Base-by-base conservation (phyloP, 92 coral and sea anemone species). In the Chrysogorgia sp. region DNA sequence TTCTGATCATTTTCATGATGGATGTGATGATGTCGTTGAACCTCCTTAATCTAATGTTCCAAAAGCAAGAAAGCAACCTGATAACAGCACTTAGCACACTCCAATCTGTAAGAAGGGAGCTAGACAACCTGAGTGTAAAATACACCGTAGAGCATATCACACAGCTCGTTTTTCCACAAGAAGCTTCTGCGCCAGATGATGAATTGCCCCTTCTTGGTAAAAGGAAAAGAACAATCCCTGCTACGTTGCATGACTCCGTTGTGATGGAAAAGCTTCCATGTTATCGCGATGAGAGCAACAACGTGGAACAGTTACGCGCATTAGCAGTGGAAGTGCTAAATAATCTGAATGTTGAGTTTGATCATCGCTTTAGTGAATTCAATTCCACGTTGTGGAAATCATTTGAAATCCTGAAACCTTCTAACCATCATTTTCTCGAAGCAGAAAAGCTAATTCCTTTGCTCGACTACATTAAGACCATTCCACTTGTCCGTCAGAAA, bases 71-170 rank as follows among this genome's bases (percentile, higher is more conserved):
- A 3, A 35, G 55, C 31, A 37, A 66, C 31, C 31, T 35, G 29
- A 35, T 35, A 22, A 66, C 74, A 66, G 53, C 74, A 37, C 74
- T 66, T 66, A 35, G 74, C 30, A 35, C 53, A 66, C 74, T 66
- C 1, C 22, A 66, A 40, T 66, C 75, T 41, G 58, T 68, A 10
- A 68, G 75, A 68, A 41, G 50, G 21, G 58, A 68, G 37, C 58
- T 68, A 68, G 58, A 68, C 28, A n/a, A 68, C 17, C 75, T 68
- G 75, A 1, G 20, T 3, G n/a, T 0, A 23, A 68, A 43, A 41
- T 68, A 41, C 40, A 41, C 75, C 21, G 33, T 68, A 29, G 75
- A 68, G 75, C 35, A 41, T 23, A 68, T 68, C 58, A 41, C 75
- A n/a, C 34, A 45, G 9, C 35, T 68, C 21, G 58, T 41, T 41